A percentile compares a stretch with the other conserved stretches of the same genome.
Conservation (phyloP, 2,888 invertebrate genomes). For the Acholoe squamosa region DNA sequence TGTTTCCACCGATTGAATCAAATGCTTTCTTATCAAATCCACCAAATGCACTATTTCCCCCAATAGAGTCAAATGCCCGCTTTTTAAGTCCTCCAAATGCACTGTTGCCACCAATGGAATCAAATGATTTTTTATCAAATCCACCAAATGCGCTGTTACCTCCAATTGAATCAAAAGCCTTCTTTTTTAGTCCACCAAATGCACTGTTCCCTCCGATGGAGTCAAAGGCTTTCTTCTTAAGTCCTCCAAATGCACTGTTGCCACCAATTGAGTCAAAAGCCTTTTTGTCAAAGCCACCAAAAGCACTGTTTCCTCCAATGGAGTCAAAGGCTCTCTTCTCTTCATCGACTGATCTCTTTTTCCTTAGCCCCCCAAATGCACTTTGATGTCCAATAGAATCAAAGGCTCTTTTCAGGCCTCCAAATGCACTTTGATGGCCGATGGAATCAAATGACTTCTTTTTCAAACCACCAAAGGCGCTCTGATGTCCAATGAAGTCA, state of each 20-base stretch:
- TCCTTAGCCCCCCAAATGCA: constrained; percentile 45
- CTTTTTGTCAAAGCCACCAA: constrained; percentile 27
- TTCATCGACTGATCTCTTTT: constrained; percentile 60
- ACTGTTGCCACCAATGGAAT: constrained; percentile 61
- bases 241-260: constrained; percentile 28
- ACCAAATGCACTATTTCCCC: constrained; percentile 16
- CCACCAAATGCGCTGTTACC: constrained; percentile 33
- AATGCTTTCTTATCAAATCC: constrained; percentile 63
- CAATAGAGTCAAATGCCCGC: constrained; percentile 59
- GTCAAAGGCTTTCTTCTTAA: constrained; percentile 16
- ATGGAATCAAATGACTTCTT: constrained; percentile 66
- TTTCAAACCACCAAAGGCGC: constrained; percentile 63
- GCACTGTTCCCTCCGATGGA: constrained; percentile 11
- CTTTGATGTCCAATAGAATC: constrained; percentile 32
- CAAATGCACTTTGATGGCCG: constrained; percentile 59
- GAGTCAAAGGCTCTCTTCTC: constrained; percentile 42
- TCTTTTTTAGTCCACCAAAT: constrained; percentile 55
- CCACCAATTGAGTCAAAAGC: constrained; percentile 41
- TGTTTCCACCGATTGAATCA: constrained; percentile 60
- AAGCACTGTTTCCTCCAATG: constrained; percentile 37
- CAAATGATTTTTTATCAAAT: constrained; percentile 63
- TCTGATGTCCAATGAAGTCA: constrained; percentile 61
- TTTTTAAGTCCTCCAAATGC: constrained; percentile 60
- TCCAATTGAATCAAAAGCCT: constrained; percentile 58
- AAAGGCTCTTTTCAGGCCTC: constrained; percentile 54